Evolutionary conservation across 1,140 invertebrate species (phyloP), one percentile per base, ranked within the genome.

Genomic region (Pseudomyrmex pallidus): DNA sequence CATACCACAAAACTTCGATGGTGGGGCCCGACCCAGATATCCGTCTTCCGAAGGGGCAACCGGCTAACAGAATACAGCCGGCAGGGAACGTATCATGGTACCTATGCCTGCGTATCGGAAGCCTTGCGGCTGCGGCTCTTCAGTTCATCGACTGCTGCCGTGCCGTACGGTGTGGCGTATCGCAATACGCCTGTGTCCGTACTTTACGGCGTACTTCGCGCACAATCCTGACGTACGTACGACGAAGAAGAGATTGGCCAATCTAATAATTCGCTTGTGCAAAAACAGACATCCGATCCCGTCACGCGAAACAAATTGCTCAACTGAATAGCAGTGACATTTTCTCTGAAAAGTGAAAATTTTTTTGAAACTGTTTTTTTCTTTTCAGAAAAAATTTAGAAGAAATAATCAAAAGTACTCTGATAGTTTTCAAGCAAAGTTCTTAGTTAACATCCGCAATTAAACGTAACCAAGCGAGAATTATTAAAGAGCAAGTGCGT

Each of bases 1-100:
- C 76, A 72, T 72, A 72, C 66, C 66, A 7, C 73, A 12, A 57
- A 52, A 84, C 25, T 57, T 48, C 46, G 20, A 74, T 92, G 91
- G 92, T 90, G 91, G 91, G 93, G 92, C 84, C 83, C 92, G 93
- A 93, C 93, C 93, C 92, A 94, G 92, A 93, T 94, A 93, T 93
- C 89, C 86, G 91, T 92, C 91, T 90, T 91, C 91, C 88, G 91
- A 93, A 91, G 90, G 90, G 87, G 88, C 86, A 89, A 35, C 87
- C 91, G 88, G 87, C 84, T 85, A 83, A 84, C 90, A 82, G 83
- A 83, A 63, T 74, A 67, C 78, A 67, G 57, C 77, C 70, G 76
- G 56, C 74, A 66, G 83, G 56, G 85, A 88, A 63, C 85, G 77
- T 76, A 35, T 35, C 35, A 17, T 52, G 74, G 56, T 61, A 61